Conservation (phyloP, 2,888 invertebrate genomes). For the Cataglyphis livida region DNA sequence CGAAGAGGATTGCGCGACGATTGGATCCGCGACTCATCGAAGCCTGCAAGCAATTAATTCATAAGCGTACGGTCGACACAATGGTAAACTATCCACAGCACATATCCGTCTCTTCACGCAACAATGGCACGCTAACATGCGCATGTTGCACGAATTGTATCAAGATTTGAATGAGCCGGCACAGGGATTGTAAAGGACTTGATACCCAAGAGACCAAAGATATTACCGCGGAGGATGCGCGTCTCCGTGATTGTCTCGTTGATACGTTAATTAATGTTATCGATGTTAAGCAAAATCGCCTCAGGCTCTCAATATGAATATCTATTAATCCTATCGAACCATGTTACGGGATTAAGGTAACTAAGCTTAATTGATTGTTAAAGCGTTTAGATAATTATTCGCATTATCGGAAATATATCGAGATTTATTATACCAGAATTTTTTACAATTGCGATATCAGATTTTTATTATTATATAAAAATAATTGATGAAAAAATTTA, state of each 20-base stretch:
- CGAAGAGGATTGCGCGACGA: conserved; percentile 49
- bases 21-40: conserved; percentile 63
- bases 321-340: conserved; percentile 57
- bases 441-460: background rate
- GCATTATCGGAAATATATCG: conserved; percentile 9
- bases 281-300: conserved; percentile 63
- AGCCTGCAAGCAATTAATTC: conserved; percentile 76
- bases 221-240: conserved; percentile 62
- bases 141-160: conserved; percentile 52
- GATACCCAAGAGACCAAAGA: conserved; percentile 56
- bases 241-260: conserved; percentile 69
- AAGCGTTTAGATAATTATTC: background rate
- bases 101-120: conserved; percentile 63
- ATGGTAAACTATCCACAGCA: conserved; percentile 67
- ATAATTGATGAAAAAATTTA: background rate
- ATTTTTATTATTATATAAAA: background rate
- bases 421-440: background rate
- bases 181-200: conserved; percentile 52
- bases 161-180: conserved; percentile 70
- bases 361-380: conserved; percentile 6
- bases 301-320: conserved; percentile 42
- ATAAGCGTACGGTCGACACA: conserved; percentile 74
- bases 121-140: conserved; percentile 58
- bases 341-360: conserved; percentile 17
- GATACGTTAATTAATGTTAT: conserved; percentile 80